Percentiles rank a stretch among this genome's conserved stretches.
These are phyloP conservation scores for Umimayanthus kanabou DNA, from an alignment of 92 coral and sea anemone species.

Conservation along the genomic window DNA sequence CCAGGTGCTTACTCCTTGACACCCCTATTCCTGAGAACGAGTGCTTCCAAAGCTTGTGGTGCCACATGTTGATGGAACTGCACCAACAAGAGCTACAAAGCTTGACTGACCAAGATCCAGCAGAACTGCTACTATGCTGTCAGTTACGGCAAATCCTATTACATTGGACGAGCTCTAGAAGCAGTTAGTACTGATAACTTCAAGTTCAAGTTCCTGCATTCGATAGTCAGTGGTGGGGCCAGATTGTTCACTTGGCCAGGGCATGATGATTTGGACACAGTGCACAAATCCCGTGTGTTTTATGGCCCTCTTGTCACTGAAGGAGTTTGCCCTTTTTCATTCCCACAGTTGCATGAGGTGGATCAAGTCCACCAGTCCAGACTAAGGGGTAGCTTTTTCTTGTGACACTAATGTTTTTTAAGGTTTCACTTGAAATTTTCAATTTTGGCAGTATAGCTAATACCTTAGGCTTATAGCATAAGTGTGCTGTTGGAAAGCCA, in stretches of 20 bases:
- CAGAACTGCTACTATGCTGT: slow-evolving; percentile 39
- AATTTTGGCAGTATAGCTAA: too few relatives aligned
- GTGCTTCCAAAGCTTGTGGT: slow-evolving; percentile 27
- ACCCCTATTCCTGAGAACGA: slow-evolving; percentile 33
- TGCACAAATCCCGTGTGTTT: slow-evolving; percentile 28
- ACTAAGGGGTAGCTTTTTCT: neutral
- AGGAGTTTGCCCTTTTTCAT: slow-evolving; percentile 30
- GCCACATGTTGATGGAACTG: slow-evolving; percentile 42
- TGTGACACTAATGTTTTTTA: neutral
- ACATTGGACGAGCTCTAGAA: slow-evolving; percentile 46
- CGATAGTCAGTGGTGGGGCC: slow-evolving; percentile 29
- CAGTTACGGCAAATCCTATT: slow-evolving; percentile 39
- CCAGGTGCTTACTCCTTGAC: slow-evolving; percentile 22
- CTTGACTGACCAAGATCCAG: slow-evolving; percentile 12
- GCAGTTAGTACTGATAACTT: slow-evolving; percentile 19
- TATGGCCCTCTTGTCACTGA: slow-evolving; percentile 26
- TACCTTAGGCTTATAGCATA: too few relatives aligned
- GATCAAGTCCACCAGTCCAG: slow-evolving; percentile 25
- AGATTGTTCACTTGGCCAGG: slow-evolving; percentile 29
- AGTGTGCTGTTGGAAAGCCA: too few relatives aligned
- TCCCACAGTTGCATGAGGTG: slow-evolving; percentile 26
- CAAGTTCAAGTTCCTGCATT: slow-evolving; percentile 27
- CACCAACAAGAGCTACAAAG: slow-evolving; percentile 36
- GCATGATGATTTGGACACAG: slow-evolving; percentile 27
- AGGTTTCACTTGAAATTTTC: too few relatives aligned